Evolutionary conservation across 2,888 invertebrate genomes (phyloP).

Genomic region (Drosophila tanythrix): DNA sequence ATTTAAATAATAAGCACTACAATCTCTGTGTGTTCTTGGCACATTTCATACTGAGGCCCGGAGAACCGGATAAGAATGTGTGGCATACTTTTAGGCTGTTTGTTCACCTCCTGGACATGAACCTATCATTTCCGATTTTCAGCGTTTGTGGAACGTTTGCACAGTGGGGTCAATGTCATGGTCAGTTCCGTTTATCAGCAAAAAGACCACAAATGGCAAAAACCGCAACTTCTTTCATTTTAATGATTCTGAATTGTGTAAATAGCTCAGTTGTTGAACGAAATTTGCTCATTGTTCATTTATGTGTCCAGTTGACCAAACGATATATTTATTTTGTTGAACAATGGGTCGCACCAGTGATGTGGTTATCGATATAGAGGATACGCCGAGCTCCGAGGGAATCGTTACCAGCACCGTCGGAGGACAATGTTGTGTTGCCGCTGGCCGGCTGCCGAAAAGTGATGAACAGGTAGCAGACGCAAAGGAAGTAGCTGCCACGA

Average conservation of each 20-base stretch:
- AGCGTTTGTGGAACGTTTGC: constrained; percentile 21
- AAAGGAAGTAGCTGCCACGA: neutral
- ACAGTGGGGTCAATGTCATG: constrained; percentile 64
- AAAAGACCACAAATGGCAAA: constrained; percentile 51
- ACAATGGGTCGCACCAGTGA: constrained; percentile 46
- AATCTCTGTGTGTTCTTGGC: neutral
- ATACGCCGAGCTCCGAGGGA: constrained; percentile 50
- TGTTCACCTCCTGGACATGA: constrained; percentile 17
- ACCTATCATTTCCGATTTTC: constrained; percentile 22
- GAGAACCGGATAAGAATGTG: neutral
- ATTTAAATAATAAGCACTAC: constrained; percentile 2
- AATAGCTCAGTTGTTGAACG: constrained; percentile 21
- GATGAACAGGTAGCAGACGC: neutral
- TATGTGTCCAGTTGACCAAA: constrained; percentile 15
- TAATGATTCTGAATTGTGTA: constrained; percentile 32
- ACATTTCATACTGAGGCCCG: neutral
- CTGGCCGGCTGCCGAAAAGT: neutral
- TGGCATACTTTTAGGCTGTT: constrained; percentile 51
- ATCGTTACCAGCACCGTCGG: constrained; percentile 56
- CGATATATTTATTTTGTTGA: constrained; percentile 1
- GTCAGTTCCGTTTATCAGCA: constrained; percentile 54
- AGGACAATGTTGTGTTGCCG: constrained; percentile 49
- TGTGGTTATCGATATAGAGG: constrained; percentile 53
- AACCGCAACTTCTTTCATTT: constrained; percentile 51
- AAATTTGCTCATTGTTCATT: constrained; percentile 29